phyloP scores from a whole-genome alignment of 2,797 vertebrate species.

The Euphonia xanthogaster region DNA sequence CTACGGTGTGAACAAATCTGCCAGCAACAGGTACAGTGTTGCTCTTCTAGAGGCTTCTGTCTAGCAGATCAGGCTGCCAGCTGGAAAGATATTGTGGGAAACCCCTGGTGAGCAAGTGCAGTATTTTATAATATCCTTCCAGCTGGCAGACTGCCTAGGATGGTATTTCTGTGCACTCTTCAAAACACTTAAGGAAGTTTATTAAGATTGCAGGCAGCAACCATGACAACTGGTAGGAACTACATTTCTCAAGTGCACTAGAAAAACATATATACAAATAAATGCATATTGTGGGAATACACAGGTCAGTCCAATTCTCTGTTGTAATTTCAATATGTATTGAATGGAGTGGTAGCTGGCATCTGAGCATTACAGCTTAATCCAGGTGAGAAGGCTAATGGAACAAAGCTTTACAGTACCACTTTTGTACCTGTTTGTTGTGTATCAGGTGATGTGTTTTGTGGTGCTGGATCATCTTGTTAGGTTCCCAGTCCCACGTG shows the following conservation, averaged over 20 bases:
- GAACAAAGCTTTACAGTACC: background rate
- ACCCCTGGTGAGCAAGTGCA: constrained; percentile 44
- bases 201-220: constrained; percentile 46
- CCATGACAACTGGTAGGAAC: constrained; percentile 55
- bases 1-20: background rate
- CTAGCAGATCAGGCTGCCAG: constrained; percentile 37
- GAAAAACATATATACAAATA: constrained; percentile 25
- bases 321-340: background rate
- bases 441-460: background rate
- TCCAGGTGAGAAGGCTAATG: background rate
- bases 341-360: background rate
- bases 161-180: constrained; percentile 29
- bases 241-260: background rate
- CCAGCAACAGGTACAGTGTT: constrained; percentile 24
- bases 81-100: constrained; percentile 42
- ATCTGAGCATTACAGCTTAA: background rate
- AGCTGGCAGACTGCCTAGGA: constrained; percentile 53
- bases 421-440: background rate
- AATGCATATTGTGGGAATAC: background rate
- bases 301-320: background rate
- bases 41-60: constrained; percentile 3
- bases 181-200: constrained; percentile 38
- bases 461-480: background rate
- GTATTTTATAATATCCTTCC: constrained; percentile 44
- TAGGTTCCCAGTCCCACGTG: background rate